Evolutionary conservation across 2,888 invertebrate species (phyloP).

Genomic region (Pasiphila rectangulata): DNA sequence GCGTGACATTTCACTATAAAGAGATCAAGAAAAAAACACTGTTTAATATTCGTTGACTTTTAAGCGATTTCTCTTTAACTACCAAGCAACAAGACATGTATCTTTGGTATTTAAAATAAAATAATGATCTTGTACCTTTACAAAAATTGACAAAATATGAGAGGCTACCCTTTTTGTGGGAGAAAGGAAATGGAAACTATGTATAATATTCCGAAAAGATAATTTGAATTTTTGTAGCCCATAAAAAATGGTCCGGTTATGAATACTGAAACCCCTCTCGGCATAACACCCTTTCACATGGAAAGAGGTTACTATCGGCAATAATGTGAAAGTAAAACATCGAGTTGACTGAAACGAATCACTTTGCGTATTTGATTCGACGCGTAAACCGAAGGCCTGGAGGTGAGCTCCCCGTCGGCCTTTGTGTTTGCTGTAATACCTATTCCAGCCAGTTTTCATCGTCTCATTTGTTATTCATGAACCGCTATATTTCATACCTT

Average conservation of each 20-base stretch:
- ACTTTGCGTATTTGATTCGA: conserved; percentile 21
- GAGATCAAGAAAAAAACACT: too few relatives aligned
- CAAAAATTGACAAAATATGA: conserved; percentile 3
- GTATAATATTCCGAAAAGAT: conserved; percentile 12
- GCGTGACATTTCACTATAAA: too few relatives aligned
- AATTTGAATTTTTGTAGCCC: conserved; percentile 17
- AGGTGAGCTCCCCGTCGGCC: conserved; percentile 17
- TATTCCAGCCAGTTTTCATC: conserved; percentile 52
- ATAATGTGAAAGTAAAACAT: conserved; percentile 27
- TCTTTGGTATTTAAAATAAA: too few relatives aligned
- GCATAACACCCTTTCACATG: conserved; percentile 8
- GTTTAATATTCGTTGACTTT: too few relatives aligned
- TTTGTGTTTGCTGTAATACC: conserved; percentile 38
- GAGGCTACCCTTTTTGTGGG: background rate
- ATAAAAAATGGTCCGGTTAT: conserved; percentile 19
- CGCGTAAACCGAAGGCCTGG: conserved; percentile 18
- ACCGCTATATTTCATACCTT: conserved; percentile 55
- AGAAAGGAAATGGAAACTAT: conserved; percentile 11
- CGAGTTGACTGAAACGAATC: conserved; percentile 29
- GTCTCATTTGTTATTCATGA: conserved; percentile 63
- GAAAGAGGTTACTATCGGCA: conserved; percentile 16
- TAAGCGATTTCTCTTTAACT: too few relatives aligned
- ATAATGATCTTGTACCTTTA: too few relatives aligned
- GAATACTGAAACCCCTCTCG: conserved; percentile 15
- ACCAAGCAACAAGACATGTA: too few relatives aligned